Conservation (phyloP, 2,888 invertebrate species). For the Orthosia cruda region DNA sequence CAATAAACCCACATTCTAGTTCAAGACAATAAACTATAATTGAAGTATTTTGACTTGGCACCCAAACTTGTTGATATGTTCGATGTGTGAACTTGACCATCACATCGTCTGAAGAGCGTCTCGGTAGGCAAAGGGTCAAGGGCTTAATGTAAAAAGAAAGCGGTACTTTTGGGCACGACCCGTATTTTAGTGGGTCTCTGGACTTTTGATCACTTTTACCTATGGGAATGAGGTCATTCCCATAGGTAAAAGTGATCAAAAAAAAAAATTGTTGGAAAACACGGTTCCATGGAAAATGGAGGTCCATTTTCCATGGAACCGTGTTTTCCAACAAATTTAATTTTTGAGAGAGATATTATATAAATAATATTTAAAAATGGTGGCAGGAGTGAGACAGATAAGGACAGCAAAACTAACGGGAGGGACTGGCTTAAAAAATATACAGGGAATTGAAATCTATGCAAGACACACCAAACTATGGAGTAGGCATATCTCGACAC, state of each 20-base stretch:
- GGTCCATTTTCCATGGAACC: not conserved
- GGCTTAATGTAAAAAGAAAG: not conserved
- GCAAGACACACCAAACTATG: no score
- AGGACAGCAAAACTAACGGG: no score
- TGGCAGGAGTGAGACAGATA: no score
- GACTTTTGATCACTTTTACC: not conserved
- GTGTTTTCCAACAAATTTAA: not conserved
- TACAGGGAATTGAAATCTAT: no score
- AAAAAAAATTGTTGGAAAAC: no score
- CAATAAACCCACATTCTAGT: not conserved
- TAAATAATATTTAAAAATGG: no score
- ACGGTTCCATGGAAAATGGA: no score
- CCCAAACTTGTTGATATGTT: not conserved
- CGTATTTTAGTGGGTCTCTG: not conserved
- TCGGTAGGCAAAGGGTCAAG: conserved; percentile 14
- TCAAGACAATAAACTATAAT: conserved; percentile 1
- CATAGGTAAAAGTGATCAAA: no score
- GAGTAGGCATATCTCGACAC: no score
- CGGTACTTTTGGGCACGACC: not conserved
- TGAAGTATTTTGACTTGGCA: not conserved
- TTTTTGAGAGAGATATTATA: no score
- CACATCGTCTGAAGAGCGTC: not conserved
- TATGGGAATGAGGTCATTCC: no score
- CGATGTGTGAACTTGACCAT: conserved; percentile 12
- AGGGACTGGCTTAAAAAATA: no score